phyloP scores from a whole-genome alignment of 2,797 vertebrate species.

The Trachurus trachurus region DNA sequence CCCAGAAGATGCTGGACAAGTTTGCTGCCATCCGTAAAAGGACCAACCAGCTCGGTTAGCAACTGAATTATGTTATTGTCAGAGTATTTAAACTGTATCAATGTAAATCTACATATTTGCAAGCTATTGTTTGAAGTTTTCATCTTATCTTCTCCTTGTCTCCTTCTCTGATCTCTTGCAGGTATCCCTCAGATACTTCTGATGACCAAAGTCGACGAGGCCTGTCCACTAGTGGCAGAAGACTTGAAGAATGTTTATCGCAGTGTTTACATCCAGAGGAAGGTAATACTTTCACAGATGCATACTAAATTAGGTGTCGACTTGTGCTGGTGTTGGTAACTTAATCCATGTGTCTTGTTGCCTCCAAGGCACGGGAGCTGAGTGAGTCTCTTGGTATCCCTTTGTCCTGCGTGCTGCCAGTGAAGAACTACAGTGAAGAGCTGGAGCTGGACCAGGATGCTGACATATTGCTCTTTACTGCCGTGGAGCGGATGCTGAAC shows the following conservation, averaged over 20 bases:
- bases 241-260: conserved; percentile 74
- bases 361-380: conserved; percentile 79
- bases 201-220: conserved; percentile 81
- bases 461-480: conserved; percentile 81
- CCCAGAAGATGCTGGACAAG: conserved; percentile 71
- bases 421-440: conserved; percentile 85
- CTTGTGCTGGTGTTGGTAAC: neutral
- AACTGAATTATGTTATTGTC: neutral
- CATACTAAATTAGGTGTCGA: neutral
- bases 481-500: conserved; percentile 80
- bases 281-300: conserved; percentile 57
- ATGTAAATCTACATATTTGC: neutral
- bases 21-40: conserved; percentile 71
- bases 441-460: conserved; percentile 77
- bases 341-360: conserved; percentile 1
- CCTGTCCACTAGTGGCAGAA: conserved; percentile 73
- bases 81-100: neutral
- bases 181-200: conserved; percentile 79
- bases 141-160: neutral
- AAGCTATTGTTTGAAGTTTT: neutral
- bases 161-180: conserved; percentile 21
- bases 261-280: conserved; percentile 73
- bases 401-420: conserved; percentile 81
- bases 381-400: conserved; percentile 82
- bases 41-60: conserved; percentile 75